phyloP scores from a whole-genome alignment of 2,113 vertebrate genomes.

The Lucifuga dentata region DNA sequence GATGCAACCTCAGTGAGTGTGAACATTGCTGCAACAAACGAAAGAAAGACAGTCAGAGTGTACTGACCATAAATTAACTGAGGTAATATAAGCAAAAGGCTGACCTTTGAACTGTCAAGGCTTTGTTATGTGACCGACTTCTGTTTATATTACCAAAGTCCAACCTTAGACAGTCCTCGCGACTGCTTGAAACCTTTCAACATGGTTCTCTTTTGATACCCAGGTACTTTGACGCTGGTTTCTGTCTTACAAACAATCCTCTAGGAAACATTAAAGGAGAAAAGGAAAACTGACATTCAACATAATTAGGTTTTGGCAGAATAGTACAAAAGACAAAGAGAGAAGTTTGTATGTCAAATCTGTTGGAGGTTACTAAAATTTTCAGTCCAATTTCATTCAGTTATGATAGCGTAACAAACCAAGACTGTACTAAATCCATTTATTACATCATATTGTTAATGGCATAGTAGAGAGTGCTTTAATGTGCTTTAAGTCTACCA shows the following conservation, averaged over 20 bases:
- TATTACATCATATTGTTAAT: constrained; percentile 20
- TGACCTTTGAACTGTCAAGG: no score
- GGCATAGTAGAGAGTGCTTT: constrained; percentile 23
- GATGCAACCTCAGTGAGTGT: constrained; percentile 97
- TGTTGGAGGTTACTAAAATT: no score
- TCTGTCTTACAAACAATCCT: not conserved
- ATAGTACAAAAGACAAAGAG: no score
- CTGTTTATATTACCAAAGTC: no score
- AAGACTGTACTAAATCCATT: constrained; percentile 14
- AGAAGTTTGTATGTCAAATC: no score
- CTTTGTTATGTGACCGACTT: no score
- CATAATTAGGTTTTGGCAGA: not conserved
- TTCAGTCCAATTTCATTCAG: constrained; percentile 3
- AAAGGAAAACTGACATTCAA: not conserved
- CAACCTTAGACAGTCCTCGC: no score
- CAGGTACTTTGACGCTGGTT: not conserved
- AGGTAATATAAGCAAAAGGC: no score
- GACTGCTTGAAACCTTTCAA: no score
- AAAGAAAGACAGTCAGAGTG: constrained; percentile 44
- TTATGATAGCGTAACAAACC: not conserved
- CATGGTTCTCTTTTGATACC: no score
- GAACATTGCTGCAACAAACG: constrained; percentile 93
- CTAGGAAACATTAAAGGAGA: not conserved
- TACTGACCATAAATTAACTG: no score
- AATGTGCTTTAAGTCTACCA: constrained; percentile 13